phyloP scores from a whole-genome alignment of 2,888 invertebrate genomes.

The Ormyrus labotus region DNA sequence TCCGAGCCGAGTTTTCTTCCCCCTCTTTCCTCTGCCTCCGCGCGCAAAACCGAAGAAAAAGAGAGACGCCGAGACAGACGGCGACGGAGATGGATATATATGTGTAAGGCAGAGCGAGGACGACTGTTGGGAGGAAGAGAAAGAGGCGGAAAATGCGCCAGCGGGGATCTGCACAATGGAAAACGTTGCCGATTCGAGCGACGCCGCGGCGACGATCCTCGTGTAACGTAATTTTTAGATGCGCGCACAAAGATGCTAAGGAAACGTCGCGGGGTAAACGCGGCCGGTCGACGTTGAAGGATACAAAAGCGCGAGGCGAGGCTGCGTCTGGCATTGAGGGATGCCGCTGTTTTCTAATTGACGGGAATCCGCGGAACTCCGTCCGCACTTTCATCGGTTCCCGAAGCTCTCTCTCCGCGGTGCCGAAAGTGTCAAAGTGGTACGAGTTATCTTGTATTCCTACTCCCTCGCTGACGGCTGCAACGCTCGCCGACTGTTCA shows the following conservation, averaged over 20 bases:
- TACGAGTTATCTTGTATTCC: constrained; percentile 14
- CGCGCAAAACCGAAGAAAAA: constrained; percentile 39
- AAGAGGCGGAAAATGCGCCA: constrained; percentile 38
- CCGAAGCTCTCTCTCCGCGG: no score
- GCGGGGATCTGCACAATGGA: neutral
- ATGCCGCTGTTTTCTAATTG: no score
- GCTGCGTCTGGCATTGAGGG: no score
- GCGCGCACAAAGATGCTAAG: neutral
- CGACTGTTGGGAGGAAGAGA: neutral
- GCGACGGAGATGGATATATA: constrained; percentile 43
- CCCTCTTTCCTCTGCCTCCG: neutral
- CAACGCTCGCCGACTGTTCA: constrained; percentile 11
- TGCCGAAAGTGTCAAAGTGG: no score
- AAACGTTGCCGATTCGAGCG: constrained; percentile 12
- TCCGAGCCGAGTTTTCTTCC: constrained; percentile 55
- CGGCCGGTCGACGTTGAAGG: no score
- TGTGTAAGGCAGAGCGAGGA: constrained; percentile 13
- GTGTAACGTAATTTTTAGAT: constrained; percentile 27
- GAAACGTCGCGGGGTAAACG: no score
- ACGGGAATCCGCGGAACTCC: no score
- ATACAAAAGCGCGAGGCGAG: no score
- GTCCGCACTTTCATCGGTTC: no score
- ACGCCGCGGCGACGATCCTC: constrained; percentile 29
- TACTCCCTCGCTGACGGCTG: neutral
- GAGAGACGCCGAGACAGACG: constrained; percentile 19